Evolutionary conservation across 2,113 vertebrate species (phyloP), one percentile per base, ranked within the genome.

Genomic region (Canis aureus): DNA sequence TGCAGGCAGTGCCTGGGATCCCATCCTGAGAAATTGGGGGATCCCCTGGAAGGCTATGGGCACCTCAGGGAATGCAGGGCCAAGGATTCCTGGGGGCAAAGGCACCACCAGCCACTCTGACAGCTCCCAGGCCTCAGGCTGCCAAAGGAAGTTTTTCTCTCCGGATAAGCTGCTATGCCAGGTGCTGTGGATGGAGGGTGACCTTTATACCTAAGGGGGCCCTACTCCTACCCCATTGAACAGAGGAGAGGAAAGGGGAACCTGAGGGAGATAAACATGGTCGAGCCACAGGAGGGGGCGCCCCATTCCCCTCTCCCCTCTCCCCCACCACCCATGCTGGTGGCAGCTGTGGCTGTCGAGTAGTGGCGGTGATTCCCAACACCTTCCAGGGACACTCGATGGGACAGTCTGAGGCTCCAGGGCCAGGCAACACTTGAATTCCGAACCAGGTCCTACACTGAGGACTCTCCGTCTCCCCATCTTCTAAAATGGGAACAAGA

Each of bases 281-380:
- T 51, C 53, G 20, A 66, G 16, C 8, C 13, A 2, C 2, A 25
- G 8, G 25, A 35, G 43, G 38, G 38, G 38, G 38, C 38, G 3
- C 6, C 0, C 27, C 3, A 1, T 1, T 27, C 16, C 23, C 27
- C 20, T 20, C 20, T 22, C 43, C 20, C 8, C 3, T 1, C 22
- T 32, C 13, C 53, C 23, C 25, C 60, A 20, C n/a, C 2, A 27
- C 1, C 82, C 19, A 0, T 0, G 13, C 5, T 59, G 62, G 15
- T 4, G 29, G 51, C 2, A 11, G 78, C 80, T 13, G 32, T 32
- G 80, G 11, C 73, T 78, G 9, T 29, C 23, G 71, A 73, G 23
- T 8, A 10, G 8, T 22, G 5, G 19, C 25, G 10, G 12, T 43
- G 5, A 71, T 82, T 57, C 74, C 29, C 7, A 23, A 35, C 0